Evolutionary conservation across 1,140 invertebrate species (phyloP).

Genomic region (Brachionus rotundiformis): DNA sequence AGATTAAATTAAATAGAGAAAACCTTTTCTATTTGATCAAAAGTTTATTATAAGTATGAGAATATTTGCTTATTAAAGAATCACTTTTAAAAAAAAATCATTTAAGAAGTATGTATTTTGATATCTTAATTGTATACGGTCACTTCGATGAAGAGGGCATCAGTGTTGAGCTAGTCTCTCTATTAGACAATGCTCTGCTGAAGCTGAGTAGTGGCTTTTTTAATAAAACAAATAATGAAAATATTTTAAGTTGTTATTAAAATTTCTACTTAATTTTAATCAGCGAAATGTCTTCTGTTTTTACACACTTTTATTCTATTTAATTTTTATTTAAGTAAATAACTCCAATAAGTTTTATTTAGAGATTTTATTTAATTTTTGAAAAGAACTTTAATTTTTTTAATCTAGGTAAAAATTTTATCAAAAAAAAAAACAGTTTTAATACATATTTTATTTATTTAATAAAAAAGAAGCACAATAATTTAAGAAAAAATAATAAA

Average conservation of each 20-base stretch:
- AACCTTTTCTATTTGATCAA: neutral
- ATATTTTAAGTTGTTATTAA: slow-evolving; percentile 71
- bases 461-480: no score
- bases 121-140: neutral
- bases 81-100: neutral
- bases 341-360: no score
- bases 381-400: no score
- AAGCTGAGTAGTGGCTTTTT: neutral
- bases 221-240: neutral
- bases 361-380: no score
- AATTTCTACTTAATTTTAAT: no score
- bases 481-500: no score
- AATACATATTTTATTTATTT: no score
- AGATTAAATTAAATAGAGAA: neutral
- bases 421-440: no score
- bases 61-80: neutral
- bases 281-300: no score
- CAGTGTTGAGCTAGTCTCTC: neutral
- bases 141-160: slow-evolving; percentile 1
- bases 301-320: no score
- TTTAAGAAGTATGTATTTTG: slow-evolving; percentile 7
- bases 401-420: no score
- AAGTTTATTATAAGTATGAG: neutral
- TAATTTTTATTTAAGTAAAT: no score
- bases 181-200: neutral